Percentiles rank a stretch among this genome's conserved stretches.
Conservation (phyloP, 2,113 vertebrate genomes). For the Coptodon rendalli region DNA sequence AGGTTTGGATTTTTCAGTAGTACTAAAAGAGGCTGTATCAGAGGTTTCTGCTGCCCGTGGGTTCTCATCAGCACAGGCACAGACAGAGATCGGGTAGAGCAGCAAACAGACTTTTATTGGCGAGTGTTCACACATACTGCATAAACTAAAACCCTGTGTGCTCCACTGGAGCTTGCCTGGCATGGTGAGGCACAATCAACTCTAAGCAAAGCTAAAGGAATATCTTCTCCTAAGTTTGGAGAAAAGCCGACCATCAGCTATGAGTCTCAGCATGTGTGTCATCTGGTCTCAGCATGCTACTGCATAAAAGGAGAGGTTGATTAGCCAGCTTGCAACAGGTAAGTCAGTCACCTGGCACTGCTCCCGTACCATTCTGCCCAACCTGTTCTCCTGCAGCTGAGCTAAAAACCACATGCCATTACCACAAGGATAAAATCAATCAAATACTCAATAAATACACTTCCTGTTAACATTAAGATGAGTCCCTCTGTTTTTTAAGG, state of each 20-base stretch:
- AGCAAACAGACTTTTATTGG: background rate
- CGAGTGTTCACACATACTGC: background rate
- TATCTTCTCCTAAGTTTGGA: background rate
- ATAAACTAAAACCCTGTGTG: background rate
- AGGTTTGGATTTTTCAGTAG: background rate
- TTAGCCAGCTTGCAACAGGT: background rate
- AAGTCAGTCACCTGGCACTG: background rate
- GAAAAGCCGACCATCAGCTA: background rate
- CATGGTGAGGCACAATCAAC: background rate
- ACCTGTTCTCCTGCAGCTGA: background rate
- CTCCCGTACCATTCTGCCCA: background rate
- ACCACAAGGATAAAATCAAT: background rate
- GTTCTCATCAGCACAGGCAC: background rate
- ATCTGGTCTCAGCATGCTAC: background rate
- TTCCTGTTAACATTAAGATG: background rate
- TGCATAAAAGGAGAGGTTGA: background rate
- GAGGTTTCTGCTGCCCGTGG: background rate
- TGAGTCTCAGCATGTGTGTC: background rate
- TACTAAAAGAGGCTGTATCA: background rate
- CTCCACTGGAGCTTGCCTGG: background rate
- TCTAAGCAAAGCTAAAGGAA: background rate
- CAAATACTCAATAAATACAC: background rate
- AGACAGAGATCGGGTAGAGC: background rate
- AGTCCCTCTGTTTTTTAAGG: background rate
- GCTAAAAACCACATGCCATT: background rate